These are phyloP conservation scores for Heliconius hortense DNA, from an alignment of 2,888 invertebrate genomes.

Conservation along the genomic window DNA sequence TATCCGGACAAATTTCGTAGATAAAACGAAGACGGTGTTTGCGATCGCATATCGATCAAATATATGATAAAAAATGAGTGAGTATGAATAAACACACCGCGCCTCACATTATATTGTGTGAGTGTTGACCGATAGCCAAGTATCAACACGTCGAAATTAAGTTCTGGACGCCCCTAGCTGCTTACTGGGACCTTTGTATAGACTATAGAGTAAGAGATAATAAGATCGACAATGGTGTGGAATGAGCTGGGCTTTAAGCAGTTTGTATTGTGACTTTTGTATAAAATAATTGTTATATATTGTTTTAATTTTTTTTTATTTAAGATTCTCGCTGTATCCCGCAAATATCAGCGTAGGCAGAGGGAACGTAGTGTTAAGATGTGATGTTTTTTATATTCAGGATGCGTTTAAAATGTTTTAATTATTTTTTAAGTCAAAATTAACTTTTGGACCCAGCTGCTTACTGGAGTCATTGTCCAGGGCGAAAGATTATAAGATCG, in stretches of 20 bases:
- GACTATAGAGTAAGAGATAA: not conserved
- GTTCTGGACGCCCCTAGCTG: conserved; percentile 31
- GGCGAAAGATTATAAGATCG: not conserved
- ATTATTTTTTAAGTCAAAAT: too few relatives aligned
- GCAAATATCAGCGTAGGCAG: not conserved
- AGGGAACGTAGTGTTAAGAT: not conserved
- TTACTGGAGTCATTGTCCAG: conserved; percentile 21
- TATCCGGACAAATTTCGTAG: conserved; percentile 35
- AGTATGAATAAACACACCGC: conserved; percentile 48
- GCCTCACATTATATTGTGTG: conserved; percentile 48
- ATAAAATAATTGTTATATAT: not conserved
- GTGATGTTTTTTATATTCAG: too few relatives aligned
- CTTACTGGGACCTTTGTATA: conserved; percentile 22
- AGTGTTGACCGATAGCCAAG: conserved; percentile 50
- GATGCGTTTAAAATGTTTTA: too few relatives aligned
- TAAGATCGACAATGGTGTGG: not conserved
- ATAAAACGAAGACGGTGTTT: conserved; percentile 44
- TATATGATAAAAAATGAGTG: conserved; percentile 51
- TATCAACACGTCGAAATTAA: conserved; percentile 41
- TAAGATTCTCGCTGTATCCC: too few relatives aligned
- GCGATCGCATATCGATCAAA: conserved; percentile 48
- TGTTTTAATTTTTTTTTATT: too few relatives aligned
- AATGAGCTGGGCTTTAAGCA: conserved; percentile 8
- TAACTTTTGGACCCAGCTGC: conserved; percentile 30
- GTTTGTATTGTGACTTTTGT: conserved; percentile 11